These are phyloP conservation scores for Porites australiensis DNA, from an alignment of 64 coral and sea anemone species.

Conservation along the genomic window DNA sequence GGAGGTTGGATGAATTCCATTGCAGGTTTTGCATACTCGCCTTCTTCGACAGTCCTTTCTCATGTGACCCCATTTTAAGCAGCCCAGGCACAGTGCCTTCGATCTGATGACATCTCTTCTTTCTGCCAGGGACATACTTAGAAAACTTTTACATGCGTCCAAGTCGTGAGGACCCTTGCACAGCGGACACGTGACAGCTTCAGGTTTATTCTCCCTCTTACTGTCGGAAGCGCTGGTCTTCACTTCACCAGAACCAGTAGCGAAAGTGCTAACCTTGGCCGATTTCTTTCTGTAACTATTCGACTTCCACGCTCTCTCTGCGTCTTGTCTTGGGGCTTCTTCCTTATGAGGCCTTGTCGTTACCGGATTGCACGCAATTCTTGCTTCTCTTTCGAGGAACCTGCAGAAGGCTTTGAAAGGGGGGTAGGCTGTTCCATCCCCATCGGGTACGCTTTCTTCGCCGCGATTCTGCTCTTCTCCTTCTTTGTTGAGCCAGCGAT, in stretches of 20 bases:
- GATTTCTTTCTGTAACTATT: too few relatives aligned
- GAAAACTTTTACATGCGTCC: constrained; percentile 21
- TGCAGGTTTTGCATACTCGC: constrained; percentile 13
- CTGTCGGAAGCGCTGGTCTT: background rate
- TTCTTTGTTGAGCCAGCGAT: constrained; percentile 34
- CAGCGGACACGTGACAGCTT: too few relatives aligned
- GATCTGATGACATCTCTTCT: background rate
- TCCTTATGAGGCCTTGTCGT: background rate
- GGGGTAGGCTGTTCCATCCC: background rate
- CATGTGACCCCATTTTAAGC: constrained; percentile 45
- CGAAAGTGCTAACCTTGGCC: background rate
- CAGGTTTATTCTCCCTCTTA: too few relatives aligned
- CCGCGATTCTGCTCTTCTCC: background rate
- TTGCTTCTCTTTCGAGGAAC: constrained; percentile 37
- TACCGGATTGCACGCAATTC: constrained; percentile 62
- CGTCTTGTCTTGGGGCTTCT: too few relatives aligned
- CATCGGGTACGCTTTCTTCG: background rate
- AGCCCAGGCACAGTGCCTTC: constrained; percentile 44
- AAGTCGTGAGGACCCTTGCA: constrained; percentile 17
- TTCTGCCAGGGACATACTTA: background rate
- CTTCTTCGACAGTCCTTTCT: constrained; percentile 12
- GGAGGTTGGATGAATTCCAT: too few relatives aligned
- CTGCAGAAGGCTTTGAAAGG: constrained; percentile 41
- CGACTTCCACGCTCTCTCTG: too few relatives aligned
- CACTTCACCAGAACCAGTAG: background rate